Conservation (phyloP, 2,888 invertebrate genomes). For the Yponomeuta sedellus region DNA sequence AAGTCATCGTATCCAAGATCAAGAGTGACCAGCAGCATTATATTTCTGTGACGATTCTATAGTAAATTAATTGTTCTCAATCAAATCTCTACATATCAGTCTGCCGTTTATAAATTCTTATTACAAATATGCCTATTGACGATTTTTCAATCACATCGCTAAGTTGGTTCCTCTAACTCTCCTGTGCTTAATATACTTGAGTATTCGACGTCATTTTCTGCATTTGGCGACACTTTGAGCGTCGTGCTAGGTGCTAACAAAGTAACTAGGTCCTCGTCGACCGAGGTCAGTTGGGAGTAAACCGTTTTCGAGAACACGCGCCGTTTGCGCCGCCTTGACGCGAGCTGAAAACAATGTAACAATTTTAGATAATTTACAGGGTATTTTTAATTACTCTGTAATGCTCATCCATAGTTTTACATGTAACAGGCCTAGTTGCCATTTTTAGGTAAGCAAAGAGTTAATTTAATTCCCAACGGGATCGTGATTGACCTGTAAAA, state of each 20-base stretch:
- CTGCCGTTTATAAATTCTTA: slow-evolving; percentile 55
- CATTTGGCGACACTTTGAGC: slow-evolving; percentile 34
- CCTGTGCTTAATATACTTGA: slow-evolving; percentile 31
- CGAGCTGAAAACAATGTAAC: slow-evolving; percentile 39
- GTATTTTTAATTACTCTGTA: background rate
- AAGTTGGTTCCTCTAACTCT: slow-evolving; percentile 47
- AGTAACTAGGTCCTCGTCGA: slow-evolving; percentile 59
- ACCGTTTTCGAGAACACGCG: slow-evolving; percentile 53
- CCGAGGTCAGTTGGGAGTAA: slow-evolving; percentile 62
- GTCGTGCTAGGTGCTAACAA: slow-evolving; percentile 51
- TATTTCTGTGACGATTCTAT: background rate
- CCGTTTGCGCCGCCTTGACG: slow-evolving; percentile 45
- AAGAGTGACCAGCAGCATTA: background rate
- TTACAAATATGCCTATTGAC: slow-evolving; percentile 46
- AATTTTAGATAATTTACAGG: background rate
- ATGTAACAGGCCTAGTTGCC: too few species aligned
- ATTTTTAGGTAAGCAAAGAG: too few species aligned
- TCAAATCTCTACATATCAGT: slow-evolving; percentile 64
- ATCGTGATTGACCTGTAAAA: too few species aligned
- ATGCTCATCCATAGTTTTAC: too few species aligned
- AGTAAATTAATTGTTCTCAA: background rate
- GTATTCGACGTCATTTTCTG: slow-evolving; percentile 12
- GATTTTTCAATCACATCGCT: slow-evolving; percentile 42
- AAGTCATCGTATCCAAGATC: too few species aligned
- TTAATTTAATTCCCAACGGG: too few species aligned